phyloP scores from a whole-genome alignment of 64 coral and sea anemone genomes.

The Stichodactyla mertensii region DNA sequence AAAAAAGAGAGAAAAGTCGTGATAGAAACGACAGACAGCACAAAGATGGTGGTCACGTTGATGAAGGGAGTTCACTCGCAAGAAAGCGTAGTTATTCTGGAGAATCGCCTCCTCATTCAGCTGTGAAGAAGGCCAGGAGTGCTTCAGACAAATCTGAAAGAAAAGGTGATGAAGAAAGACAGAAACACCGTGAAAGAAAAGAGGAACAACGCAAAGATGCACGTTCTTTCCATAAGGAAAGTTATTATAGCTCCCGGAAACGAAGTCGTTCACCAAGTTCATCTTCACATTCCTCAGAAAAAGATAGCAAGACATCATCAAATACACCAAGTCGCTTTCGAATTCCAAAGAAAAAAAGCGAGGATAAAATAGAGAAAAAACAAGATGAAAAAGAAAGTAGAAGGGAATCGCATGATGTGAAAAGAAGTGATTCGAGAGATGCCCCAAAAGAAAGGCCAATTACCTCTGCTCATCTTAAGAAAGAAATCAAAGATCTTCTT shows the following conservation, averaged over 20 bases:
- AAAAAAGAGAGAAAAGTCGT: neutral
- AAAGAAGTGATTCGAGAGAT: neutral
- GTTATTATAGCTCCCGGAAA: neutral
- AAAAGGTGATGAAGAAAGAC: neutral
- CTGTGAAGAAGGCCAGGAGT: neutral
- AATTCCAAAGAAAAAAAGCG: neutral
- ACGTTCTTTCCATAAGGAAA: neutral
- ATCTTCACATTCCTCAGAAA: neutral
- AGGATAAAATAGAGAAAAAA: neutral
- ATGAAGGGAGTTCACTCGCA: neutral
- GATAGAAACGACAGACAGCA: neutral
- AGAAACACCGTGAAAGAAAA: neutral
- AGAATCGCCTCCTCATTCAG: neutral
- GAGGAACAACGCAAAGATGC: neutral
- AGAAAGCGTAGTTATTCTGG: neutral
- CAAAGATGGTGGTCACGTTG: neutral
- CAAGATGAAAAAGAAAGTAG: neutral
- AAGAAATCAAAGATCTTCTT: neutral
- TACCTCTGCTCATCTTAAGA: neutral
- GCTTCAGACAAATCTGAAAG: neutral
- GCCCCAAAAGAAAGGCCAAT: neutral
- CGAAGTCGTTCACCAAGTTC: neutral
- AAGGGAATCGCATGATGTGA: neutral
- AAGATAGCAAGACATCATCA: neutral
- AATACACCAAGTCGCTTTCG: neutral